A percentile compares a stretch with the other conserved stretches of the same genome.
These are phyloP conservation scores for Agonopterix alstromeriana DNA, from an alignment of 2,888 invertebrate genomes.

Conservation along the genomic window DNA sequence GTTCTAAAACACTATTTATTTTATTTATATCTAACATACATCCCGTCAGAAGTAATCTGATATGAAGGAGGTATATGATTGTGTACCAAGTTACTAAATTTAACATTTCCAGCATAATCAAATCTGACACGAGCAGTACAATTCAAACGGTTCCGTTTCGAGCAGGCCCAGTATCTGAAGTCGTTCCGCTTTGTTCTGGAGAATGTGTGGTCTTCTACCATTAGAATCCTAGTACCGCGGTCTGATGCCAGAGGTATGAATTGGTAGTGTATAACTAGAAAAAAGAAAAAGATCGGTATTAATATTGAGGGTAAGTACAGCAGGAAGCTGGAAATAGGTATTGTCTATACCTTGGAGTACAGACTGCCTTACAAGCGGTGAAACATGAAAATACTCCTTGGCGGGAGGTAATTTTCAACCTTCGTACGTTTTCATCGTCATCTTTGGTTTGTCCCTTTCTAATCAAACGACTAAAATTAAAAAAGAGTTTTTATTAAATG, in stretches of 20 bases:
- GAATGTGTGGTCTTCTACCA: constrained; percentile 14
- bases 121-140: constrained; percentile 15
- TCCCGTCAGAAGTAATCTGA: not conserved
- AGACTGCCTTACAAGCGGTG: too few relatives aligned
- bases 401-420: too few relatives aligned
- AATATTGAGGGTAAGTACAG: too few relatives aligned
- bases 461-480: too few relatives aligned
- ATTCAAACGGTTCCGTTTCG: constrained; percentile 7
- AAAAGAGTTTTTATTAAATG: too few relatives aligned
- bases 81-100: constrained; percentile 2
- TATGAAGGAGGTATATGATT: not conserved
- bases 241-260: constrained; percentile 11
- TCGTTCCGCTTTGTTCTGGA: constrained; percentile 7
- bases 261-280: constrained; percentile 11
- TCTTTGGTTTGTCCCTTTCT: too few relatives aligned
- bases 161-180: constrained; percentile 17
- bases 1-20: not conserved
- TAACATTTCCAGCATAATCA: not conserved
- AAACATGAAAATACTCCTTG: too few relatives aligned
- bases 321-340: too few relatives aligned
- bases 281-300: not conserved
- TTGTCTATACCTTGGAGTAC: too few relatives aligned
- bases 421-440: too few relatives aligned
- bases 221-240: constrained; percentile 11
- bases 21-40: not conserved